Percentiles rank a stretch among this genome's conserved stretches.
These are phyloP conservation scores for Dicentrarchus labrax DNA, from an alignment of 2,113 vertebrate species.

Conservation along the genomic window DNA sequence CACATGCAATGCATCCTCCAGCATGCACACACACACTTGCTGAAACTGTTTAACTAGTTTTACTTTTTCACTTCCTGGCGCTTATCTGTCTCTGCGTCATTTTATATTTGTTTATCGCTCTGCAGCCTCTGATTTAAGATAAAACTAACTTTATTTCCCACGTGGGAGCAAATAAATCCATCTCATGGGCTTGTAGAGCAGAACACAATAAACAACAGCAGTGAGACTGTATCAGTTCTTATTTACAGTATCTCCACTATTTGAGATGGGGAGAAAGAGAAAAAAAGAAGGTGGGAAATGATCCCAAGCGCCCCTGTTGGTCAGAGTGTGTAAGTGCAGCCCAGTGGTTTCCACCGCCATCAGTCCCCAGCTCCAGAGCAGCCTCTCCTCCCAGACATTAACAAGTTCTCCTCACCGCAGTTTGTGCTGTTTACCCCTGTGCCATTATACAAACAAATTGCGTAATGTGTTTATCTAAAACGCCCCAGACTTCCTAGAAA, in stretches of 20 bases:
- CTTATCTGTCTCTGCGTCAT: neutral
- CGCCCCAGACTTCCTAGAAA: conserved; percentile 50
- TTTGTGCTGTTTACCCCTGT: conserved; percentile 78
- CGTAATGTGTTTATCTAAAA: conserved; percentile 76
- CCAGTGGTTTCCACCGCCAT: conserved; percentile 44
- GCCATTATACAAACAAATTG: conserved; percentile 78
- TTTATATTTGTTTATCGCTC: neutral
- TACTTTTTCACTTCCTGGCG: neutral
- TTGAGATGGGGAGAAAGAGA: neutral
- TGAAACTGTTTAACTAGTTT: neutral
- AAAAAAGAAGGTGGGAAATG: conserved; percentile 22
- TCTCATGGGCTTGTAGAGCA: neutral
- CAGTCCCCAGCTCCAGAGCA: conserved; percentile 48
- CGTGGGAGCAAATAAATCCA: neutral
- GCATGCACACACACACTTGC: conserved; percentile 10
- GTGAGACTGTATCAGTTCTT: neutral
- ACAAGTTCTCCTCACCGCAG: conserved; percentile 74
- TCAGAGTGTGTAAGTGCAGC: conserved; percentile 45
- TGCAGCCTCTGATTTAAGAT: neutral
- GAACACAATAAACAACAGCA: neutral
- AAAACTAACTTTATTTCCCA: neutral
- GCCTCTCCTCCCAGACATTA: conserved; percentile 72
- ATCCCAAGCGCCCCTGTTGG: conserved; percentile 60
- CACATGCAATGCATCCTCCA: neutral
- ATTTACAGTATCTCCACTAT: conserved; percentile 2